Conservation (phyloP, 2,888 invertebrate genomes). For the Macrosiphum euphorbiae region DNA sequence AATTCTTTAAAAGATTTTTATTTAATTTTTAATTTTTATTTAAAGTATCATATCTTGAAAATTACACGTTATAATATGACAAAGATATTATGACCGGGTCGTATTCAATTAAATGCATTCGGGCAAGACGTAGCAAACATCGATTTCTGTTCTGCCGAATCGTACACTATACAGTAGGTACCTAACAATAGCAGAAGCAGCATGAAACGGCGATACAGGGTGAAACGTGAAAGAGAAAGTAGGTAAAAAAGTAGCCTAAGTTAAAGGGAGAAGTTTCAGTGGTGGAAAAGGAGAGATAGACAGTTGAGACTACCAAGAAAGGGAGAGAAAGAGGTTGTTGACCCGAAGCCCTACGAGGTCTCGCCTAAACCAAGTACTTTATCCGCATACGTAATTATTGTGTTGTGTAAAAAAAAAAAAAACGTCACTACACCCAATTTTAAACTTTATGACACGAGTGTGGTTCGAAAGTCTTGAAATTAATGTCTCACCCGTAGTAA, state of each 20-base stretch:
- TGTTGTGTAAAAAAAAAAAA: conserved; percentile 33
- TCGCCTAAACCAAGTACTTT: conserved; percentile 37
- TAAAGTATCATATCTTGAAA: background rate
- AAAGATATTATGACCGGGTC: background rate
- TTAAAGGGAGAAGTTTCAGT: background rate
- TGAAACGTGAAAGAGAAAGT: background rate
- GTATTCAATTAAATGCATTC: background rate
- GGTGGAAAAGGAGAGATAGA: background rate
- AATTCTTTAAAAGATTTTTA: background rate
- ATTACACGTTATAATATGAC: background rate
- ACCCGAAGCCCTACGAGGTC: conserved; percentile 34
- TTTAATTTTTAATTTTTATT: background rate
- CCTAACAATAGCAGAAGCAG: background rate
- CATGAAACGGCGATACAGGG: background rate
- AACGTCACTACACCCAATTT: conserved; percentile 32
- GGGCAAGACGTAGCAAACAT: background rate
- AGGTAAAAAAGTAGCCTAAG: background rate
- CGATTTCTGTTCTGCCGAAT: conserved; percentile 3
- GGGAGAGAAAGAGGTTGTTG: background rate
- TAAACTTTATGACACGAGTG: conserved; percentile 13
- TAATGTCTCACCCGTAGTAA: background rate
- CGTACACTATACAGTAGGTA: background rate
- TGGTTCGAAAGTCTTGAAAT: background rate
- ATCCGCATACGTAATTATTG: conserved; percentile 57
- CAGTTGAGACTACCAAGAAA: background rate